Evolutionary conservation across 2,113 vertebrate species (phyloP), one percentile per base, ranked within the genome.

Genomic region (Pagrus major): DNA sequence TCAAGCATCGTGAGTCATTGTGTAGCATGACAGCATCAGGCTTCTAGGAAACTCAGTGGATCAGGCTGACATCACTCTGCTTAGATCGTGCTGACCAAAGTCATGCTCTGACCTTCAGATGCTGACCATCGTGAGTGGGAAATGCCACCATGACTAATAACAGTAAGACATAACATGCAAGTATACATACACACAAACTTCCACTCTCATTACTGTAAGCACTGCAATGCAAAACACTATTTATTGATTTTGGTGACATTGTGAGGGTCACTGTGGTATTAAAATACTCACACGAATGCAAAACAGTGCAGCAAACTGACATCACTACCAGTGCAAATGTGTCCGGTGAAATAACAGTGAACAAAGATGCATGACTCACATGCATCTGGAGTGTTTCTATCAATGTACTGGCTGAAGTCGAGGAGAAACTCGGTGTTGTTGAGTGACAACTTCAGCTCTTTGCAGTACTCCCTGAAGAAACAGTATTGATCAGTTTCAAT

Each of bases 381-480:
- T 47, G 96, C 93, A 80, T 96, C 95, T 90, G 97, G 96, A 60
- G 96, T 96, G 92, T 96, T 93, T 86, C 94, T 95, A 78, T 99
- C 96, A 85, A 99, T 98, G 94, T 96, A 96, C 69, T 97, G 93
- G 93, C 94, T 96, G 92, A 99, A 97, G 91, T 97, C 96, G 81
- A 97, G 91, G 75, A 99, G 96, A 93, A 99, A 98, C 91, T 98
- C 96, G 16, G 97, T 97, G 92, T 98, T 99, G 93, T 99, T 99
- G 82, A 94, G 93, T 42, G 96, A 96, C 86, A 95, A 84, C 91
- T 97, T 99, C 90, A 99, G 93, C 55, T 97, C 96, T 67, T 83
- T 97, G 93, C 98, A 99, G 88, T 98, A 99, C 76, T 97, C 96
- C 93, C 98, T 99, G 94, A 71, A 94, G 94, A 94, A 93, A 89